A percentile compares a stretch with the other conserved stretches of the same genome.
phyloP scores from a whole-genome alignment of 2,113 vertebrate genomes.

The Oreotrochilus melanogaster region DNA sequence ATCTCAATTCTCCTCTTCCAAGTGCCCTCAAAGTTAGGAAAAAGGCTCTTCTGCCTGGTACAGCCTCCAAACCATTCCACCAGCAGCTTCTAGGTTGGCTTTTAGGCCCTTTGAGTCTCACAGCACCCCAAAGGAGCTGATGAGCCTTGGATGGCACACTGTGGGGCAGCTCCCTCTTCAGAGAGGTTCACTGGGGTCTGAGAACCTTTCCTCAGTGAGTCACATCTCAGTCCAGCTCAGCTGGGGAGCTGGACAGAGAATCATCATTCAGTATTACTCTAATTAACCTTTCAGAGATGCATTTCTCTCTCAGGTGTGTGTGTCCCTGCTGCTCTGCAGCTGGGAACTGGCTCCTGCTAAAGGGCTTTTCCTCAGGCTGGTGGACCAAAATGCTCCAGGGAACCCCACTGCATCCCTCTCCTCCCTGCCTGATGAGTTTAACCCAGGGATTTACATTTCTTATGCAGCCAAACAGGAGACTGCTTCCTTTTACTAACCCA shows the following conservation, averaged over 20 bases:
- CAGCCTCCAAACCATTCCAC: neutral
- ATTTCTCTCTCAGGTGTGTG: neutral
- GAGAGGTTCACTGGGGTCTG: neutral
- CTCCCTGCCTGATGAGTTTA: neutral
- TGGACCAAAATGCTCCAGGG: neutral
- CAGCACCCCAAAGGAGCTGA: neutral
- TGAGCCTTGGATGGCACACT: neutral
- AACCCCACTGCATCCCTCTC: neutral
- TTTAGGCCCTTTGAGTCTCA: neutral
- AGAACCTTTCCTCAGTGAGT: neutral
- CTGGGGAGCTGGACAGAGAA: neutral
- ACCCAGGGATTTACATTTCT: neutral
- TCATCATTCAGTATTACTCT: accelerated
- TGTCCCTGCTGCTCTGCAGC: neutral
- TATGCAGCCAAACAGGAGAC: neutral
- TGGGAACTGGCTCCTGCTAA: neutral
- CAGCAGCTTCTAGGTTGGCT: neutral
- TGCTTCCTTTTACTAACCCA: neutral
- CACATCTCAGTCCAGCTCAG: neutral
- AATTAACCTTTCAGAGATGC: neutral
- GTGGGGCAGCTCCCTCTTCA: neutral
- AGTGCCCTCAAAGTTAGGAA: neutral
- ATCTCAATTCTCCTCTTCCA: neutral
- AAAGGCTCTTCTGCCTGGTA: neutral
- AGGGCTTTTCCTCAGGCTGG: neutral